Conservation (phyloP, 2,113 vertebrate genomes). For the Actenoides lindsayi region DNA sequence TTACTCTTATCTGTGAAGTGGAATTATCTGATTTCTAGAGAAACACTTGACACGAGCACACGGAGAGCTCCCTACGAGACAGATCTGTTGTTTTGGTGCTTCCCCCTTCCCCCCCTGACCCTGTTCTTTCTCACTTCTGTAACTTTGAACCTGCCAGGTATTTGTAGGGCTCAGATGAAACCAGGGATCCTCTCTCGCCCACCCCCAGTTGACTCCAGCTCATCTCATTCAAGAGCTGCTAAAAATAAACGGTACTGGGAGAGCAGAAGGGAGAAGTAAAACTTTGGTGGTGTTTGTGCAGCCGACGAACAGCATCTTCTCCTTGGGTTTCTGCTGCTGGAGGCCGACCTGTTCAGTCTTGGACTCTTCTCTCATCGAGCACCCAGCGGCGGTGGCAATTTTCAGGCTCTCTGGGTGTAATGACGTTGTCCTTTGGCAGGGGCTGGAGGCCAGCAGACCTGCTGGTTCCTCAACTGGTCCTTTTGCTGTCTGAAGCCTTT, state of each 20-base stretch:
- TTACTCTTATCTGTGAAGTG: background rate
- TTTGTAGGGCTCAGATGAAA: background rate
- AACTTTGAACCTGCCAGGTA: background rate
- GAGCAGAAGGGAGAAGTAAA: background rate
- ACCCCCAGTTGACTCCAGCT: background rate
- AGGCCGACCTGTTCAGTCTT: background rate
- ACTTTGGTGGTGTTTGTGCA: background rate
- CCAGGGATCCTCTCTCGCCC: background rate
- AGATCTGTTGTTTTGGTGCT: background rate
- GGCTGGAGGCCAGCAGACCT: background rate
- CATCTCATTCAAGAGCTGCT: background rate
- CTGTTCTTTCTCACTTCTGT: background rate
- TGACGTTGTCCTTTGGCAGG: background rate
- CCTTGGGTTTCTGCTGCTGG: background rate
- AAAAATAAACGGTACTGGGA: conserved; percentile 2
- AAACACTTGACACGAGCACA: background rate
- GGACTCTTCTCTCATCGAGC: background rate
- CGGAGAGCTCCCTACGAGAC: background rate
- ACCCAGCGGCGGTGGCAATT: background rate
- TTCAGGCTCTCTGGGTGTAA: background rate
- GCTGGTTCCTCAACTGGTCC: background rate
- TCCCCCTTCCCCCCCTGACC: background rate
- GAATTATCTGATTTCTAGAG: background rate
- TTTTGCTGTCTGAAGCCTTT: background rate
- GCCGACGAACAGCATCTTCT: background rate